Conservation (phyloP, 2,888 invertebrate species). For the Ochropleura leucogaster region DNA sequence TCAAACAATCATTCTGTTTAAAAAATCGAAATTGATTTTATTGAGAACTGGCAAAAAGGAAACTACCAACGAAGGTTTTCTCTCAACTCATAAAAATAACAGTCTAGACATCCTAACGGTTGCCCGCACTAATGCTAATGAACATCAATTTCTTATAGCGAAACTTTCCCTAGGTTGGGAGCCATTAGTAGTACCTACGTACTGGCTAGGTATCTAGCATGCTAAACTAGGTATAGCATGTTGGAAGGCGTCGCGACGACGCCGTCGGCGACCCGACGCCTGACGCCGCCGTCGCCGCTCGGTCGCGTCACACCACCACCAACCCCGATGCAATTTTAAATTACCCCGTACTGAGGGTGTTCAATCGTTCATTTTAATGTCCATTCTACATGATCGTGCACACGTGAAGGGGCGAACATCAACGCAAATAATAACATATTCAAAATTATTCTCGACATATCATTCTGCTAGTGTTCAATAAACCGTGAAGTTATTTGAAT, state of each 20-base stretch:
- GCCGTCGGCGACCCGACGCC: conserved; percentile 66
- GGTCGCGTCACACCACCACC: conserved; percentile 70
- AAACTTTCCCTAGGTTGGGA: conserved; percentile 59
- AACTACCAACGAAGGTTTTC: conserved; percentile 19
- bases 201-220: conserved; percentile 24
- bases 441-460: conserved; percentile 79
- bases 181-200: conserved; percentile 30
- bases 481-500: conserved; percentile 84
- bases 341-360: conserved; percentile 81
- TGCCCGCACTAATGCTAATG: conserved; percentile 42
- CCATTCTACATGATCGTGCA: conserved; percentile 74
- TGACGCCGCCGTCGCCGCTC: conserved; percentile 73
- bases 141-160: conserved; percentile 49
- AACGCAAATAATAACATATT: conserved; percentile 77
- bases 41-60: conserved; percentile 4
- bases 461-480: conserved; percentile 80
- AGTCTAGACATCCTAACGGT: conserved; percentile 51
- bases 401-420: conserved; percentile 71
- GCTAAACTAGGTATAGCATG: conserved; percentile 21
- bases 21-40: conserved; percentile 16
- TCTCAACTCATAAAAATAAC: conserved; percentile 32
- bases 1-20: conserved; percentile 34
- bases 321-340: conserved; percentile 83
- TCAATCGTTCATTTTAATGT: conserved; percentile 76
- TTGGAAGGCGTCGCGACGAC: conserved; percentile 54